Evolutionary conservation across 2,113 vertebrate genomes (phyloP).

Genomic region (Centropus bengalensis): DNA sequence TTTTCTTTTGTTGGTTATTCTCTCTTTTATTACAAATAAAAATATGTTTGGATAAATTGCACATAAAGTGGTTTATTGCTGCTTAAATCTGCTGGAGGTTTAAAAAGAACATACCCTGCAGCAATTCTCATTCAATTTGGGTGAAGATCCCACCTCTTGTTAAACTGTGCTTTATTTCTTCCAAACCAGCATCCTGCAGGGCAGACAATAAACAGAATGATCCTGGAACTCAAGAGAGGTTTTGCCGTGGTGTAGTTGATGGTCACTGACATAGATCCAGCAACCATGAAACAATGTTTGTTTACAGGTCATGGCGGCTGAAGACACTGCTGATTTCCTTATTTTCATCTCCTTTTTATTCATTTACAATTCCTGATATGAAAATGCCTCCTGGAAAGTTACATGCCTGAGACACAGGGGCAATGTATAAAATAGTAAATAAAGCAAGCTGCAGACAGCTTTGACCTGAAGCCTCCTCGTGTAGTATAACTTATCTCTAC

Average conservation of each 20-base stretch:
- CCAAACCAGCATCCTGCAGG: neutral
- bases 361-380: neutral
- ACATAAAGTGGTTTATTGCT: slow-evolving; percentile 69
- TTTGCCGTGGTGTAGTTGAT: neutral
- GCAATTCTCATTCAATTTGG: neutral
- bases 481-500: neutral
- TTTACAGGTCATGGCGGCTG: neutral
- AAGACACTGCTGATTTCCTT: neutral
- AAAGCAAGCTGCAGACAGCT: neutral
- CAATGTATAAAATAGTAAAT: neutral
- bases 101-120: neutral
- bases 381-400: neutral
- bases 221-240: neutral
- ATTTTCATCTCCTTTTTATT: neutral
- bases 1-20: slow-evolving; percentile 36
- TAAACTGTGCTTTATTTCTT: neutral
- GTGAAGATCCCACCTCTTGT: neutral
- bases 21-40: slow-evolving; percentile 70
- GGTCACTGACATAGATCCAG: neutral
- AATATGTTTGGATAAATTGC: slow-evolving; percentile 64
- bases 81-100: slow-evolving; percentile 64
- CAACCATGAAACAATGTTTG: neutral
- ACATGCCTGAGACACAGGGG: neutral
- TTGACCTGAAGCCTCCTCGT: neutral
- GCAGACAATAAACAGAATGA: neutral